A percentile compares a stretch with the other conserved stretches of the same genome.
Evolutionary conservation across 2,797 vertebrate species (phyloP).

Genomic region (Miichthys miiuy): DNA sequence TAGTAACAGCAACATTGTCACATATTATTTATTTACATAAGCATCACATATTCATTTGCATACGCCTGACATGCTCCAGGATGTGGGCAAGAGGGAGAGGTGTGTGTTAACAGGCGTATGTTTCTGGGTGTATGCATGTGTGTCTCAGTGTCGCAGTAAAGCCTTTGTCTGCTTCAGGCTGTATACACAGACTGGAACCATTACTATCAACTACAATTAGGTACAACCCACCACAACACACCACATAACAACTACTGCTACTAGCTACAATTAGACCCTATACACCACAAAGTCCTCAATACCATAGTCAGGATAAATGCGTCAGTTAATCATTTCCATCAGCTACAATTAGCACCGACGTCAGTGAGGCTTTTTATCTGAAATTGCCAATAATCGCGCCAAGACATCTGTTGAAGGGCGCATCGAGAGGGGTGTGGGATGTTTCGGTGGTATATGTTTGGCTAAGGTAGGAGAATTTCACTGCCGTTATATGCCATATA

Average conservation of each 20-base stretch:
- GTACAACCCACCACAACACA: constrained; percentile 75
- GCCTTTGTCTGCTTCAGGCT: constrained; percentile 73
- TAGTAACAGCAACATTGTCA: not conserved
- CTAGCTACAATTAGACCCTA: constrained; percentile 79
- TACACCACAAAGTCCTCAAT: constrained; percentile 69
- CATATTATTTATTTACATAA: not conserved
- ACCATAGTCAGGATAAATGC: constrained; percentile 67
- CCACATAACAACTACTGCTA: constrained; percentile 79
- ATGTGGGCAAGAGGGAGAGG: constrained; percentile 24
- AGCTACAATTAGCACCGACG: constrained; percentile 69
- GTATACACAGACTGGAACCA: constrained; percentile 83
- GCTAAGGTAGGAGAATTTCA: not conserved
- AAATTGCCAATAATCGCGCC: constrained; percentile 69
- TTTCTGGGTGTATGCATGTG: constrained; percentile 23
- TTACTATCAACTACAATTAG: constrained; percentile 85
- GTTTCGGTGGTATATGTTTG: not conserved
- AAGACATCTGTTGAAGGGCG: constrained; percentile 49
- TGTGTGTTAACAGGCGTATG: constrained; percentile 30
- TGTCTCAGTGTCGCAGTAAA: constrained; percentile 45
- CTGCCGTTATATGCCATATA: not conserved
- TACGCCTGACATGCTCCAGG: constrained; percentile 17
- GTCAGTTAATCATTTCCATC: constrained; percentile 79
- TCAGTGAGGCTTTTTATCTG: constrained; percentile 63
- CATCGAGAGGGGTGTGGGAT: not conserved
- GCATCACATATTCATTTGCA: constrained; percentile 25